A percentile compares a stretch with the other conserved stretches of the same genome.
Evolutionary conservation across 2,113 vertebrate species (phyloP).

Genomic region (Anarrhichthys ocellatus): DNA sequence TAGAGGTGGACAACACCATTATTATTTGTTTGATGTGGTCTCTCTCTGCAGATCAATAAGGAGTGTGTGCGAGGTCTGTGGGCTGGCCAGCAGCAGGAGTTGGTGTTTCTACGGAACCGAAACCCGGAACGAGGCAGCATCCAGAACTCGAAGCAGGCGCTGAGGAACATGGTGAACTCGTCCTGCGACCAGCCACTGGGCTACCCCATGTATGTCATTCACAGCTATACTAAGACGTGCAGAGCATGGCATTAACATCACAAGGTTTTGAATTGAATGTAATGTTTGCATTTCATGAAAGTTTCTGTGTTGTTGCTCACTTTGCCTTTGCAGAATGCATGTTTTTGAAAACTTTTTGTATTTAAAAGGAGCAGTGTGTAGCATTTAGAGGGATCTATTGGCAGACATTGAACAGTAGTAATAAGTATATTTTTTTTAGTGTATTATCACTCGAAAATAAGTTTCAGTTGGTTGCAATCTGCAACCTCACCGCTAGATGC

Average conservation of each 20-base stretch:
- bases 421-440: no score
- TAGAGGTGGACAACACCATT: no score
- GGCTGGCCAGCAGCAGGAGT: slow-evolving; percentile 97
- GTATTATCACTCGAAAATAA: no score
- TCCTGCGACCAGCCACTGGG: slow-evolving; percentile 98
- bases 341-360: no score
- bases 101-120: slow-evolving; percentile 95
- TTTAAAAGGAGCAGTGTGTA: not conserved
- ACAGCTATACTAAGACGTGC: not conserved
- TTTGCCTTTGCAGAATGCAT: not conserved
- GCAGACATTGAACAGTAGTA: not conserved
- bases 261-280: not conserved
- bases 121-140: slow-evolving; percentile 98
- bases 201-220: slow-evolving; percentile 94
- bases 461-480: no score
- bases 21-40: not conserved
- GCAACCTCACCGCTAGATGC: not conserved
- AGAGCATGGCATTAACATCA: not conserved
- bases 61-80: slow-evolving; percentile 97
- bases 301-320: not conserved
- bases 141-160: slow-evolving; percentile 97
- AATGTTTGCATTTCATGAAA: not conserved
- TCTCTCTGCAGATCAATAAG: slow-evolving; percentile 90
- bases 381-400: not conserved
- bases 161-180: slow-evolving; percentile 97